Percentiles rank a stretch among this genome's conserved stretches.
These are phyloP conservation scores for Ariolimax columbianus DNA, from an alignment of 2,888 invertebrate genomes.

Conservation along the genomic window DNA sequence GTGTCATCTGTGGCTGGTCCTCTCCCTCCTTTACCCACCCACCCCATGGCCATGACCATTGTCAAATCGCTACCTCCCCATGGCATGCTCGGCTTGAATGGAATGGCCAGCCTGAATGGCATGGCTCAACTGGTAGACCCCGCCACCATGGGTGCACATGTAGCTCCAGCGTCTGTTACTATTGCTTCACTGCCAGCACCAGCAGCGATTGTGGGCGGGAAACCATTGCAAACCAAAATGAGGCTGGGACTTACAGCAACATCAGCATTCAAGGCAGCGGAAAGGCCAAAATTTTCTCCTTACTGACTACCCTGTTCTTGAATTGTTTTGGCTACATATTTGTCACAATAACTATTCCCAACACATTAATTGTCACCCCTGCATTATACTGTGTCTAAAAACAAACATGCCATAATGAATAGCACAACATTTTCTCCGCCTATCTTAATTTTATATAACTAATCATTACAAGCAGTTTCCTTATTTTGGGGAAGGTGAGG, in stretches of 20 bases:
- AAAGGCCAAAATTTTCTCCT: slow-evolving; percentile 72
- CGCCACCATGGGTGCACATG: slow-evolving; percentile 26
- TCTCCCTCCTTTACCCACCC: slow-evolving; percentile 57
- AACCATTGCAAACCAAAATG: slow-evolving; percentile 71
- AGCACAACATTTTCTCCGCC: too few species aligned
- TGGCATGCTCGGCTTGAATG: slow-evolving; percentile 39
- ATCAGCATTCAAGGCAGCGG: slow-evolving; percentile 66
- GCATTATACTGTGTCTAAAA: too few species aligned
- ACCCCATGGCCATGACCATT: slow-evolving; percentile 49
- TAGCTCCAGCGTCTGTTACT: slow-evolving; percentile 30
- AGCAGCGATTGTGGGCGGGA: slow-evolving; percentile 50
- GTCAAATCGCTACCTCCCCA: slow-evolving; percentile 48
- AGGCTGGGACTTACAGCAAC: slow-evolving; percentile 70
- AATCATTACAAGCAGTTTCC: too few species aligned
- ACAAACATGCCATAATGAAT: too few species aligned
- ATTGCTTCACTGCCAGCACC: slow-evolving; percentile 44
- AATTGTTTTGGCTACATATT: slow-evolving; percentile 17
- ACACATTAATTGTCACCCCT: background rate
- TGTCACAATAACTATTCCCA: background rate
- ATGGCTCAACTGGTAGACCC: slow-evolving; percentile 33
- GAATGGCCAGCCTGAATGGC: slow-evolving; percentile 41
- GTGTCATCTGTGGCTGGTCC: slow-evolving; percentile 61
- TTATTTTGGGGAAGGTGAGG: too few species aligned
- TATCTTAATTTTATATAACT: too few species aligned
- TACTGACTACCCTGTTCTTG: slow-evolving; percentile 64